Evolutionary conservation across 2,888 invertebrate genomes (phyloP).

Genomic region (Lutraria lutraria): DNA sequence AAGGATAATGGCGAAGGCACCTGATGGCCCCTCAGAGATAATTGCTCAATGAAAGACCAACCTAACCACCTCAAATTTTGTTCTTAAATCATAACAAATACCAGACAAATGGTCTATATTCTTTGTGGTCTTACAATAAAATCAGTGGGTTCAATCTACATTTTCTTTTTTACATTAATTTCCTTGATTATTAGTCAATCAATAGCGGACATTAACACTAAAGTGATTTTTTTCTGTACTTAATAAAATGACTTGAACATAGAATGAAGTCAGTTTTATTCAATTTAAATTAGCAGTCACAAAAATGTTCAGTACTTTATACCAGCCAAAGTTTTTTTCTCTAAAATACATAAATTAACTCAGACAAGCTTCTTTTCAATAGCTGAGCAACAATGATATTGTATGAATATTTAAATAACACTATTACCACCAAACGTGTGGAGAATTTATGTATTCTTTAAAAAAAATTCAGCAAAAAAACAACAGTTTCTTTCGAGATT

Average conservation of each 20-base stretch:
- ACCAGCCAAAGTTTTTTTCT: too few species aligned
- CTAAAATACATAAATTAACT: too few species aligned
- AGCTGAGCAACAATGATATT: too few species aligned
- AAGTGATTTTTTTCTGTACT: neutral
- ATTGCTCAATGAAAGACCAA: neutral
- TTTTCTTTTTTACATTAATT: neutral
- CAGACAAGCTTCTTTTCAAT: too few species aligned
- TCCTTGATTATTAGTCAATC: neutral
- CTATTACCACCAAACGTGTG: too few species aligned
- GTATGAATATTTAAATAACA: too few species aligned
- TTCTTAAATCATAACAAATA: neutral
- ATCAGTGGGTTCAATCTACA: neutral
- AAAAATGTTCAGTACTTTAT: too few species aligned
- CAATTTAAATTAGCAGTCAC: too few species aligned
- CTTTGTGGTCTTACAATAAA: neutral
- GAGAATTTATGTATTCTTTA: too few species aligned
- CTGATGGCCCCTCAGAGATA: neutral
- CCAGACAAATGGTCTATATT: neutral
- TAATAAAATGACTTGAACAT: neutral
- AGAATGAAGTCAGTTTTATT: neutral
- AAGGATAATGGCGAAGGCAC: neutral
- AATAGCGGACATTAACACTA: neutral
- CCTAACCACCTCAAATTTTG: neutral
- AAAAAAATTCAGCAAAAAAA: too few species aligned
- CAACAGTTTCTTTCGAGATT: neutral